Conservation (phyloP, 2,113 vertebrate genomes). For the Lophotis ruficrista region DNA sequence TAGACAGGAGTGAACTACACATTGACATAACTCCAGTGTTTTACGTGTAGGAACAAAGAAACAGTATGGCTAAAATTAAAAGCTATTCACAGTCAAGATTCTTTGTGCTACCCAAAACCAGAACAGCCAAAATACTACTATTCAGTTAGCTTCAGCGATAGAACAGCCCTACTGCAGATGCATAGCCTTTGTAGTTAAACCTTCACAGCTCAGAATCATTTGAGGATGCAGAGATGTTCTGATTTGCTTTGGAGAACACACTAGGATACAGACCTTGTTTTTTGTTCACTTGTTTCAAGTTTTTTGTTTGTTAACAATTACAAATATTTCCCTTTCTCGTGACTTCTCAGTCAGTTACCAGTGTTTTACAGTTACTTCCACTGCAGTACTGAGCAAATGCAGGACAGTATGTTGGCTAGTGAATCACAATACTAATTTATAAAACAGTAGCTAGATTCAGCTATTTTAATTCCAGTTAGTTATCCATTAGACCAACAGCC, state of each 20-base stretch:
- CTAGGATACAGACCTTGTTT: neutral
- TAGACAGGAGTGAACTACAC: conserved; percentile 52
- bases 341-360: conserved; percentile 62
- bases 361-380: conserved; percentile 32
- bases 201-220: conserved; percentile 10
- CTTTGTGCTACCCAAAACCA: conserved; percentile 20
- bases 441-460: conserved; percentile 63
- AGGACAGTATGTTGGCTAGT: conserved; percentile 19
- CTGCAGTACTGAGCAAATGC: conserved; percentile 56
- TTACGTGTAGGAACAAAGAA: conserved; percentile 63
- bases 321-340: conserved; percentile 48
- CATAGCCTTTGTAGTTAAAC: conserved; percentile 1
- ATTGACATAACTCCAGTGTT: conserved; percentile 76
- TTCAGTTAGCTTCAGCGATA: neutral
- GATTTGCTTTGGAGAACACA: neutral
- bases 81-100: conserved; percentile 76
- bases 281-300: neutral
- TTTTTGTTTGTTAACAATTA: conserved; percentile 19
- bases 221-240: conserved; percentile 1
- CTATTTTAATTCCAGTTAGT: conserved; percentile 76
- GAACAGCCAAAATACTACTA: conserved; percentile 17
- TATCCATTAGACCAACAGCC: conserved; percentile 50
- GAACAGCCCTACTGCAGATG: conserved; percentile 42
- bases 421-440: conserved; percentile 29
- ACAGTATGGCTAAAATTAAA: conserved; percentile 49